Base-by-base conservation (phyloP, 2,797 vertebrate genomes). In the Brachyrhaphis roseni region DNA sequence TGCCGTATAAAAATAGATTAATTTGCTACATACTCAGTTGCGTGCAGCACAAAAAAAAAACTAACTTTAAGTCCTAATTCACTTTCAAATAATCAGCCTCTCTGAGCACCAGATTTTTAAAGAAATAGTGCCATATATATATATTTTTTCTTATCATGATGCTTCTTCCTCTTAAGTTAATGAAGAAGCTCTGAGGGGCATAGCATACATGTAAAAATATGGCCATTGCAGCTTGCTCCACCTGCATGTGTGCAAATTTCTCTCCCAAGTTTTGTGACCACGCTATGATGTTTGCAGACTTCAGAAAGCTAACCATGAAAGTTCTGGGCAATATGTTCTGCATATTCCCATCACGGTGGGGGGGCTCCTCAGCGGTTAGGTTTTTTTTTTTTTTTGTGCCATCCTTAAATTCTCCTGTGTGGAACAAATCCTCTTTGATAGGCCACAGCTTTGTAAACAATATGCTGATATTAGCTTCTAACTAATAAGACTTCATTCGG, bases 221-320 rank as follows among this genome's bases (percentile, higher is more conserved):
- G 41, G 75, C 74, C 47, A 23, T 84, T 75, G 74, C 77, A 43
- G 45, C 72, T 82, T 66, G 11, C n/a, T 51, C 31, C 47, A 13
- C 72, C 73, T 80, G 49, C 77, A 41, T 73, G 76, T 74, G 64
- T 72, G 82, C 47, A 76, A 57, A 75, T 79, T 90, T 82, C 62
- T 77, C 34, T 78, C 74, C 74, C 20, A 73, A 51, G 77, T 82
- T 78, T 83, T n/a, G 53, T 20, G 31, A 81, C 71, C 83, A 51
- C 45, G 66, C 72, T 77, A 80, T 57, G 82, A 62, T 53, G 74
- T 78, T 80, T 75, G 74, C 84, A 84, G 81, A 85, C 89, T 91
- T 87, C 82, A 88, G 62, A 90, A 87, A 88, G 86, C 81, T 62
- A n/a, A 59, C 68, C 85, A 82, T 85, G 81, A 89, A 86, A 89